Evolutionary conservation across 2,113 vertebrate genomes (phyloP).

Genomic region (Copsychus sechellarum): DNA sequence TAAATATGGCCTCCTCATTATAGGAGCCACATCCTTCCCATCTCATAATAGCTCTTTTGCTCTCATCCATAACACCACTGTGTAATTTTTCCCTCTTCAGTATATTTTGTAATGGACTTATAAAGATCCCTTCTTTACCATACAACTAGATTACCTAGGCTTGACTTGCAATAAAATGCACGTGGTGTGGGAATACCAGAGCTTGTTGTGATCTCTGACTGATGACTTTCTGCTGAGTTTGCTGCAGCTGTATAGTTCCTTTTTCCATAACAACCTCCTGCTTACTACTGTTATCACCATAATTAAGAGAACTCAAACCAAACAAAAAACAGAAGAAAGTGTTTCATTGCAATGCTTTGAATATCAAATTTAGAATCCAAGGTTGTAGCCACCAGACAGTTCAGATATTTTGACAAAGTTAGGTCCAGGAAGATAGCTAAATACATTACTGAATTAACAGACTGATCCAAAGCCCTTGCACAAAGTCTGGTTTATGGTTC

Average conservation of each 20-base stretch:
- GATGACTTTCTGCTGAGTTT: neutral
- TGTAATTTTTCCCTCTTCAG: neutral
- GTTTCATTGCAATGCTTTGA: neutral
- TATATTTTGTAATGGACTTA: neutral
- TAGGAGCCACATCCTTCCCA: neutral
- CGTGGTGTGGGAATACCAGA: neutral
- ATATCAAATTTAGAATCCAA: constrained; percentile 22
- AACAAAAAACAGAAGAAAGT: neutral
- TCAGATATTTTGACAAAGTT: neutral
- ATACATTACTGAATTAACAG: neutral
- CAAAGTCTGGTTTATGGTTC: neutral
- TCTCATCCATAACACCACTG: neutral
- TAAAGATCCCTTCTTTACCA: neutral
- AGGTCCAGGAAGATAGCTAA: neutral
- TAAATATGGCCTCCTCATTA: neutral
- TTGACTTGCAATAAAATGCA: neutral
- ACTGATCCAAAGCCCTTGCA: neutral
- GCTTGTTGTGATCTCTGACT: neutral
- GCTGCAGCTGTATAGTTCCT: neutral
- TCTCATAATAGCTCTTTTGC: neutral
- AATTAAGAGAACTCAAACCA: neutral
- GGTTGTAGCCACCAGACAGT: neutral
- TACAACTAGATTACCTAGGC: neutral
- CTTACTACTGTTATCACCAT: neutral
- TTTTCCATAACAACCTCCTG: neutral